Evolutionary conservation across 1,140 invertebrate genomes (phyloP), one percentile per base, ranked within the genome.

Genomic region (Tetramorium alpestre): DNA sequence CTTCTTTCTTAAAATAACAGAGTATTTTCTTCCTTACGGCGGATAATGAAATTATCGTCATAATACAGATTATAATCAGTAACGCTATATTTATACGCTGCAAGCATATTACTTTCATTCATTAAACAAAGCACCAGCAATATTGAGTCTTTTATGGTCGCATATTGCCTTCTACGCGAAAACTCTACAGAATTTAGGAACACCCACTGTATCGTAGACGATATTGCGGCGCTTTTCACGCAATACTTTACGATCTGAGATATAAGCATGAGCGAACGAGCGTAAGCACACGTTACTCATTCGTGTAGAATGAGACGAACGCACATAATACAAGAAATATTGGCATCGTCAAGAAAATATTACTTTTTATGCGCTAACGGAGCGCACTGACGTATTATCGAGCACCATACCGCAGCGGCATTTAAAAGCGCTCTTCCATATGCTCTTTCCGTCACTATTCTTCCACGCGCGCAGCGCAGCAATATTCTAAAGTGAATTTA

Each of bases 401-500:
- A 69, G 41, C 16, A n/a, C n/a, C 3, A 54, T 25, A 25, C 8
- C 13, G 22, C 16, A 41, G 47, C 6, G 33, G 47, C n/a, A 44
- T 54, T 80, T 54, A 41, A 58, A 70, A 58, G 10, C 78, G 8
- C 38, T 44, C 54, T 25, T 18, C 28, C 75, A 25, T 44, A 4
- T 33, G 6, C 58, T 22, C 22, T 22, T 75, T 75, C 51, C n/a
- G 51, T 5, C 16, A 11, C 13, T 78, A 65, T 47, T 70, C 54
- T 69, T 54, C 4, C 11, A 22, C 7, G 6, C 25, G 6, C 44
- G 41, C 60, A 8, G 16, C 38, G 3, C 62, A 10, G 38, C n/a
- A 11, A 8, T n/a, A 33, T 69, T 80, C 28, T 69, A 41, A 41
- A 81, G 38, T 70, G 38, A 70, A 81, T 81, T 70, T 81, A 56